Evolutionary conservation across 2,888 invertebrate species (phyloP).

Genomic region (Cantharis lateralis): DNA sequence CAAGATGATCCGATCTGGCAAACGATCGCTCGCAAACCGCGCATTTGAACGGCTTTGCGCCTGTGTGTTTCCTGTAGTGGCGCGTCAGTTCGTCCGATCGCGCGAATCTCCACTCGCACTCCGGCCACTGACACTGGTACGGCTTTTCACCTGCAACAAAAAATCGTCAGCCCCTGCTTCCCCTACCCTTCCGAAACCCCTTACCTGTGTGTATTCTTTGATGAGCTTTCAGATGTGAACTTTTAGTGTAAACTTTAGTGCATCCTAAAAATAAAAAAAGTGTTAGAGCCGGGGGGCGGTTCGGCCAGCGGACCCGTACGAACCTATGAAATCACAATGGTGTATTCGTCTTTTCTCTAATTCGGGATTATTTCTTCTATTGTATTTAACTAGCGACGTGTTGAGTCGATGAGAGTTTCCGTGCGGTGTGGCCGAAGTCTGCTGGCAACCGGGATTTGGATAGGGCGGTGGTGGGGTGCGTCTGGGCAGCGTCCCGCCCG

Average conservation of each 20-base stretch:
- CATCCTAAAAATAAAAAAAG: slow-evolving; percentile 74
- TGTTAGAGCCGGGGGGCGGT: slow-evolving; percentile 16
- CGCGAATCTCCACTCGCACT: slow-evolving; percentile 97
- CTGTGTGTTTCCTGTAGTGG: slow-evolving; percentile 96
- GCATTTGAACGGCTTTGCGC: slow-evolving; percentile 96
- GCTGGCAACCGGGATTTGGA: slow-evolving; percentile 62
- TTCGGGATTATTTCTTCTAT: slow-evolving; percentile 95
- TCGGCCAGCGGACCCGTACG: slow-evolving; percentile 43
- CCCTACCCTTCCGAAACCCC: neutral
- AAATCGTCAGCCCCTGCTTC: neutral
- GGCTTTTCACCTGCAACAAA: slow-evolving; percentile 88
- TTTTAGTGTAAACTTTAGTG: slow-evolving; percentile 96
- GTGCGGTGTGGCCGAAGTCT: slow-evolving; percentile 41
- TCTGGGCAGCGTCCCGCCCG: slow-evolving; percentile 71
- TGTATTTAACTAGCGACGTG: slow-evolving; percentile 70
- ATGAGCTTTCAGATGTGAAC: slow-evolving; percentile 96
- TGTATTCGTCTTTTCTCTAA: slow-evolving; percentile 94
- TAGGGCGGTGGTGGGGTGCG: slow-evolving; percentile 80
- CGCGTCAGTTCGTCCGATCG: slow-evolving; percentile 94
- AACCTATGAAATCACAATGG: slow-evolving; percentile 94
- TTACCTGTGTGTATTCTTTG: slow-evolving; percentile 97
- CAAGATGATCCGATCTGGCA: slow-evolving; percentile 93
- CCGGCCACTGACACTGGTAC: slow-evolving; percentile 97
- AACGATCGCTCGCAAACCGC: slow-evolving; percentile 93
- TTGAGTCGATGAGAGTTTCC: slow-evolving; percentile 40